phyloP scores from a whole-genome alignment of 1,140 invertebrate species.

The Saccostrea echinata region DNA sequence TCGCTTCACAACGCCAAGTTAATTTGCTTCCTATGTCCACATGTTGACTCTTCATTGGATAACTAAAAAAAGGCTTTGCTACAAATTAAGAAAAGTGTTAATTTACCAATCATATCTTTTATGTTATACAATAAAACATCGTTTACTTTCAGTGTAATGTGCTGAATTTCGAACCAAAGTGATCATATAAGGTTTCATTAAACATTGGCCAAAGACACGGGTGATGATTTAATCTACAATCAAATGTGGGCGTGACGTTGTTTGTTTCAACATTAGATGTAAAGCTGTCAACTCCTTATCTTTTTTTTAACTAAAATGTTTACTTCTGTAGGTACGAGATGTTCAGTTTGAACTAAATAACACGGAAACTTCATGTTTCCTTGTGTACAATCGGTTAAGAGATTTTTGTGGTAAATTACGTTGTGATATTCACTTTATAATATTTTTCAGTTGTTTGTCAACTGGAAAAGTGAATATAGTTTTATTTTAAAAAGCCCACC shows the following conservation, averaged over 20 bases:
- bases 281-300: conserved; percentile 11
- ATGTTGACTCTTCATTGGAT: conserved; percentile 92
- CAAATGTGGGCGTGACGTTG: not conserved
- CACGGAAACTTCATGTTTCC: not conserved
- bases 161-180: not conserved
- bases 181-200: not conserved
- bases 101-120: not conserved
- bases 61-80: conserved; percentile 95
- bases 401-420: not conserved
- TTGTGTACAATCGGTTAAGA: not conserved
- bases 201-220: not conserved
- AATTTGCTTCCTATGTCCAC: conserved; percentile 90
- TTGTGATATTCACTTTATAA: not conserved
- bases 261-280: not conserved
- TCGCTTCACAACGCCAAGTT: conserved; percentile 97
- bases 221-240: conserved; percentile 17
- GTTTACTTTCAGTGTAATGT: not conserved
- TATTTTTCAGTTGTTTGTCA: too few relatives aligned
- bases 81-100: not conserved
- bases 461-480: too few relatives aligned
- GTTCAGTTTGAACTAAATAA: not conserved
- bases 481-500: too few relatives aligned
- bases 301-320: not conserved
- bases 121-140: not conserved
- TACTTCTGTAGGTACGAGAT: not conserved